Evolutionary conservation across 2,888 invertebrate species (phyloP), one percentile per base, ranked within the genome.

Genomic region (Eucriotettix oculatus): DNA sequence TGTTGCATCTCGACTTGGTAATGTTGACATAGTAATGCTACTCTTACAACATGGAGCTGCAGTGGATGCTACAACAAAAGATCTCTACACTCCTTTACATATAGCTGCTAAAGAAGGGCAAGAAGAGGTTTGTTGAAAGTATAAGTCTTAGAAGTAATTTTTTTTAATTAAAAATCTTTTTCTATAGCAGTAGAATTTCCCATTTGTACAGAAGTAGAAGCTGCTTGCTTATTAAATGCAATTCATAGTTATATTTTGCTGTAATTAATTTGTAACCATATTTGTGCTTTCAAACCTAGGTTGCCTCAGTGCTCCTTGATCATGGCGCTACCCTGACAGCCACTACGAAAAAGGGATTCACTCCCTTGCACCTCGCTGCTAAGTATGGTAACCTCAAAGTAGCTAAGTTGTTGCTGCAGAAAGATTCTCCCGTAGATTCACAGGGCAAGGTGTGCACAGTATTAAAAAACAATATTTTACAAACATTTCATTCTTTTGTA

Each of bases 21-120:
- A 99, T 76, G 90, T 88, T 10, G 97, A 99, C 74, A 94, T 97
- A 68, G 95, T 95, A 7, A 90, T 92, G 75, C 74, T 98, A 64
- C 76, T 99, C 68, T 75, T 99, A 64, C 96, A 97, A 73, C 94
- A 97, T 71, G 95, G 94, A 29, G 97, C 97, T 1, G 82, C 83
- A 60, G 86, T 90, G 0, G 87, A 93, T 67, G 88, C 92, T 1
- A 83, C 86, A 54, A 97, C 98, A 10, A 93, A 94, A 73, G 98
- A 97, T 76, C 81, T 87, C 70, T 98, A 98, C 76, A 96, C 97
- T 1, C 91, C 97, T 0, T 77, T 98, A 44, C 98, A 98, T 72
- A 96, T 98, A 68, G 96, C 97, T 9, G 93, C 96, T 58, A 98
- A 98, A 74, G 96, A 97, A 73, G 95, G 95, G 66, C 91, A 92